Evolutionary conservation across 2,888 invertebrate species (phyloP), one percentile per base, ranked within the genome.

Genomic region (Temnothorax unifasciatus): DNA sequence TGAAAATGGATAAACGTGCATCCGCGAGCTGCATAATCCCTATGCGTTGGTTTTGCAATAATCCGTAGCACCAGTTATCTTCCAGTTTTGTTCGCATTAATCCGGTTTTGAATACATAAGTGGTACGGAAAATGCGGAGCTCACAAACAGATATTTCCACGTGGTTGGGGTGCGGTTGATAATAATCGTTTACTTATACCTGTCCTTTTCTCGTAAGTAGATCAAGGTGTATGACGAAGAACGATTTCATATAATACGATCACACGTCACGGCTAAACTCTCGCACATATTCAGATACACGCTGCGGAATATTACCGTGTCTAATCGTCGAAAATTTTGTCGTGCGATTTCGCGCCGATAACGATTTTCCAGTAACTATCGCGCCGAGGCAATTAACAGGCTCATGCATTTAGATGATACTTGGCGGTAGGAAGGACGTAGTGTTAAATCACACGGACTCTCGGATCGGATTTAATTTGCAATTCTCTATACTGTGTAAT

Each of bases 401-500:
- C 73, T 61, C 57, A 59, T 50, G 59, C 73, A 61, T 81, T 47
- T 59, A 34, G 25, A 81, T 59, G 73, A 81, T 59, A 47, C 21
- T 73, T 59, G 3, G 44, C 29, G 57, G 18, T 18, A 47, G 59
- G 54, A 79, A 57, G 79, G 57, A 71, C 21, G 44, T 29, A 54
- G 29, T 15, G 57, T 77, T 77, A 77, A 82, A 85, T 82, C 85
- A 85, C 52, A 21, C 38, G 61, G 66, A 71, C 52, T 50, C 75
- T 25, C 38, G 69, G 73, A 69, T 84, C 74, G 66, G 79, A 88
- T 86, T 86, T 87, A 84, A 90, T 89, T 90, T 85, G 85, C 86
- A 77, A 90, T 85, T 84, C 86, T 71, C 81, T 69, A 66, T 66
- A 73, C 84, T 47, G 84, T 89, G 89, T 69, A 86, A 91, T 91